Conservation (phyloP, 2,888 invertebrate species). For the Epistrophella euchroma region DNA sequence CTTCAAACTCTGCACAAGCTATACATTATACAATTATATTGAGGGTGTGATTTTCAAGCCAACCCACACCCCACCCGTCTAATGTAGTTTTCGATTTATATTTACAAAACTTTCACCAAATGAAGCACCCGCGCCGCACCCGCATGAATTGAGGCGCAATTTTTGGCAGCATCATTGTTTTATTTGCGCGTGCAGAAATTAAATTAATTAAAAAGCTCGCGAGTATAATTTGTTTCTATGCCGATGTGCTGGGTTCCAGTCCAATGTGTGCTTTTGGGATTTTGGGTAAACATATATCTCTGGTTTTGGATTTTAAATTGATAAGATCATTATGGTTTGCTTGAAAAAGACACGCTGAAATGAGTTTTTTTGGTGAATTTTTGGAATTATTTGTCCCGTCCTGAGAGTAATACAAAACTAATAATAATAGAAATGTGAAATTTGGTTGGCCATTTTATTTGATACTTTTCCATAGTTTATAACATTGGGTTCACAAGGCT, state of each 20-base stretch:
- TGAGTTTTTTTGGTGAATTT: neutral
- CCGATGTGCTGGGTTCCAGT: neutral
- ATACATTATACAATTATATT: neutral
- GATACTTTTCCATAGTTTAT: too few species aligned
- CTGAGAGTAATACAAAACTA: neutral
- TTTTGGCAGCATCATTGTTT: conserved; percentile 56
- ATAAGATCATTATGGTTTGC: conserved; percentile 31
- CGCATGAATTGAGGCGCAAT: conserved; percentile 35
- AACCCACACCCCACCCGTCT: neutral
- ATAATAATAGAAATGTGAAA: neutral
- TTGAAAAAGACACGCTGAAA: conserved; percentile 24
- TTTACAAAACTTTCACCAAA: conserved; percentile 11
- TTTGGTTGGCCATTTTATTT: too few species aligned
- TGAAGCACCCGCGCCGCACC: neutral
- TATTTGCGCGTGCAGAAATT: conserved; percentile 48
- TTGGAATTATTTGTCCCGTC: neutral
- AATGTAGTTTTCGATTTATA: conserved; percentile 27
- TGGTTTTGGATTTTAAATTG: conserved; percentile 25
- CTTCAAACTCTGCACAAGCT: neutral
- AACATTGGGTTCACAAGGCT: too few species aligned
- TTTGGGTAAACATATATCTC: neutral
- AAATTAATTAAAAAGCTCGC: conserved; percentile 67
- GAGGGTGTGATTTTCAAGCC: conserved; percentile 44
- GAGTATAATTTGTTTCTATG: conserved; percentile 49
- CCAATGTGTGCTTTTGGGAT: conserved; percentile 6